Evolutionary conservation across 1,140 invertebrate species (phyloP), one percentile per base, ranked within the genome.

Genomic region (Plutomurus gul): DNA sequence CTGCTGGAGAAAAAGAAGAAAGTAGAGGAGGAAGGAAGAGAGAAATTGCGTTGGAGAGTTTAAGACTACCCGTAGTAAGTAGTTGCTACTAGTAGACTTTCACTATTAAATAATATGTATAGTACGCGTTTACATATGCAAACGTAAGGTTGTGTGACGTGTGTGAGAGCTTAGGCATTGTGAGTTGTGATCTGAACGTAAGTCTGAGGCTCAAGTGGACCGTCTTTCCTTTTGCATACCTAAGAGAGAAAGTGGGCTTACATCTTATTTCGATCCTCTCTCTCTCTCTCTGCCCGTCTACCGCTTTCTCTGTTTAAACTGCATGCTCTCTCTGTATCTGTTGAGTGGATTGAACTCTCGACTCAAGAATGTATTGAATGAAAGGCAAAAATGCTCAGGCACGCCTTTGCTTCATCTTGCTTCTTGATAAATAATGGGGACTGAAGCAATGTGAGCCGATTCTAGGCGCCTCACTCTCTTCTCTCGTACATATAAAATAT

Each of bases 361-460:
- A 30, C 56, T 36, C 56, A 36, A 65, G 30, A 65, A 65, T 33
- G 10, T 65, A 18, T 65, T 65, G 27, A 65, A 65, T 36, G 56
- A 65, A 65, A 33, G 36, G 7, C n/a, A 30, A 65, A 65, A 33
- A 65, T 65, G 25, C 30, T 36, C 10, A 2, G 27, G 56, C 56
- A 65, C 56, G 56, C 56, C 27, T 65, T 65, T 10, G n/a, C 49
- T 51, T 4, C 7, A 22, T 22, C 51, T 47, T 6, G 10, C 20
- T 65, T 33, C 27, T 65, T 65, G 27, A 65, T 65, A 65, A 65
- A 65, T 36, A 56, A 56, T 56, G 25, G 51, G 51, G 30, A 56
- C 13, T 27, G 25, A 25, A 25, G 22, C 4, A 13, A 56, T 11
- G 6, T 20, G 13, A 22, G 30, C 18, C 49, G 25, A 25, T 13